These are phyloP conservation scores for Neomonachus schauinslandi DNA, from an alignment of 2,113 vertebrate species.

Conservation along the genomic window DNA sequence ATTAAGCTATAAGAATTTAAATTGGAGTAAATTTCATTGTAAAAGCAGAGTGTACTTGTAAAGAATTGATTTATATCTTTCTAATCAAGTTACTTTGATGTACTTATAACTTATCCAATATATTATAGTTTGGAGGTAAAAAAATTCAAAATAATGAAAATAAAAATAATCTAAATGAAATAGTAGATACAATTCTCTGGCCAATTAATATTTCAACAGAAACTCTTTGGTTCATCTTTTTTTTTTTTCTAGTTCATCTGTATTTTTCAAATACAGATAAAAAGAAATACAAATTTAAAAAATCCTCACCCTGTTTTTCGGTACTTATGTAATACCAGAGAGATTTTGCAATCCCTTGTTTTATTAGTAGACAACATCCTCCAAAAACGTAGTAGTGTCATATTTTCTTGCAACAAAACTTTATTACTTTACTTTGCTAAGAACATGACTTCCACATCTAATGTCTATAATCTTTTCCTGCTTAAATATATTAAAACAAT, in stretches of 20 bases:
- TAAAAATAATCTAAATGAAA: not conserved
- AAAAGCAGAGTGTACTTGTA: not conserved
- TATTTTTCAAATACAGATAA: not conserved
- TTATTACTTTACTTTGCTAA: not conserved
- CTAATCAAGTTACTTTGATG: not conserved
- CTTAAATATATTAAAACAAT: not conserved
- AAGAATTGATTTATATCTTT: not conserved
- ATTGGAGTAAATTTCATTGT: not conserved
- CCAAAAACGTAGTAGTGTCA: not conserved
- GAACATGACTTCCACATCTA: not conserved
- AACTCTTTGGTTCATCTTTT: not conserved
- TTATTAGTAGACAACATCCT: not conserved
- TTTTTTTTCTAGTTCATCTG: not conserved
- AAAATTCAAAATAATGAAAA: not conserved
- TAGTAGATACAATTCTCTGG: not conserved
- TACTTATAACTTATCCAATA: not conserved
- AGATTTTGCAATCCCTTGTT: not conserved
- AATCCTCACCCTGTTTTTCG: not conserved
- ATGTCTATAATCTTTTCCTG: not conserved
- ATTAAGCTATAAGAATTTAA: not conserved
- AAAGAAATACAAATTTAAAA: not conserved
- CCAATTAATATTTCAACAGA: not conserved
- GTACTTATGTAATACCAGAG: not conserved
- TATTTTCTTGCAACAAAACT: not conserved
- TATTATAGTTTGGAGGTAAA: not conserved